Evolutionary conservation across 1,140 invertebrate species (phyloP).

Genomic region (Ephestia elutella): DNA sequence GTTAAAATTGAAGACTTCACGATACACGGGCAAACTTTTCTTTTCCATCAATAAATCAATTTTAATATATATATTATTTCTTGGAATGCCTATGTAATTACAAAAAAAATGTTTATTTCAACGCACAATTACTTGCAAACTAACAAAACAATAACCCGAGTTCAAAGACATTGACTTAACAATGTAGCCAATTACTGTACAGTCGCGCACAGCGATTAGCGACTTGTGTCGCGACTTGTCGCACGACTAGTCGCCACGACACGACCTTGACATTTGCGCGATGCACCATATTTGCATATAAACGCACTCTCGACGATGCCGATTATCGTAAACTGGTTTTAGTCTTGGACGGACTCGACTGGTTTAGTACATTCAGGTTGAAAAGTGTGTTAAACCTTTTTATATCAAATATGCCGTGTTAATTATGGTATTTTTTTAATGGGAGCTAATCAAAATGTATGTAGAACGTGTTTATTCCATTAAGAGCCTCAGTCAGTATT

Average conservation of each 20-base stretch:
- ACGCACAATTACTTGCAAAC: not conserved
- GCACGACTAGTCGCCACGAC: conserved; percentile 27
- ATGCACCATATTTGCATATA: conserved; percentile 67
- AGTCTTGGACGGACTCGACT: conserved; percentile 33
- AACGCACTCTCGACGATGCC: conserved; percentile 37
- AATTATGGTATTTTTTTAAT: too few species aligned
- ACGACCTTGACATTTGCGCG: conserved; percentile 61
- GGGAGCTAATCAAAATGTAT: too few species aligned
- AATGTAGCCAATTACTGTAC: conserved; percentile 12
- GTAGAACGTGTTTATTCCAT: too few species aligned
- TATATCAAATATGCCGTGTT: not conserved
- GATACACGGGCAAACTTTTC: too few species aligned
- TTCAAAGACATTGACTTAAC: conserved; percentile 8
- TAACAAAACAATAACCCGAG: not conserved
- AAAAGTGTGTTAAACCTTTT: conserved; percentile 17
- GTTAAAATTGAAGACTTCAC: too few species aligned
- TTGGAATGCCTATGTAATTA: too few species aligned
- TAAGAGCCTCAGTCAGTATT: too few species aligned
- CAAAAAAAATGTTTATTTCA: not conserved
- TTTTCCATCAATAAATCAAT: too few species aligned
- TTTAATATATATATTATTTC: too few species aligned
- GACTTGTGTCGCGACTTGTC: not conserved
- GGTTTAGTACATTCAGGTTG: conserved; percentile 35
- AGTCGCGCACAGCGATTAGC: conserved; percentile 5
- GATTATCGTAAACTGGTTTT: conserved; percentile 49